Base-by-base conservation (phyloP, 2,797 vertebrate species). In the Pangasius mekongensis region DNA sequence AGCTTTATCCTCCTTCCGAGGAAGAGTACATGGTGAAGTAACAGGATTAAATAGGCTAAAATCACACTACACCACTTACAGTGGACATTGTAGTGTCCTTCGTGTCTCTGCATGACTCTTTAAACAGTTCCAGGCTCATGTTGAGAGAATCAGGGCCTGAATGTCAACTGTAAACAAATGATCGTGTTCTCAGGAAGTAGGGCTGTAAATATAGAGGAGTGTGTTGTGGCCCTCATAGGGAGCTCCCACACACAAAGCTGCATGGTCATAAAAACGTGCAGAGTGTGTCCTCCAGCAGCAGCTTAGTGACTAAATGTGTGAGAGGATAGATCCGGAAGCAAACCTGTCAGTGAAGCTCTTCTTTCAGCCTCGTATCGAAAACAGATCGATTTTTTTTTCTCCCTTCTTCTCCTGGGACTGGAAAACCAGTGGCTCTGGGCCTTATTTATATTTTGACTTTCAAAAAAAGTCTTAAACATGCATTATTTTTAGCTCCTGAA, bases 361-460 rank as follows among this genome's bases (percentile, higher is more conserved):
- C 81, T 87, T 89, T 81, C 66, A 86, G 77, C 83, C 84, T 89
- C 47, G 16, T 78, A 71, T 90, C 76, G 89, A 82, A 91, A 92
- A 88, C 86, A 78, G 87, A 91, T 91, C 84, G 64, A 91, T 90
- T 87, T 83, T 84, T 90, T 87, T 83, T 84, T 86, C 64, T 36
- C 81, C 67, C 56, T 24, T 84, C 81, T 11, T 86, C 90, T 83
- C 24, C 10, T 18, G 81, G 89, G 84, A 83, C 76, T 56, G 47
- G 56, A 66, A 89, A 67, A 86, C 85, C n/a, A 39, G 33, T 81
- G 27, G 47, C 56, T 67, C 43, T 73, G 39, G 73, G 86, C 87
- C 78, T 91, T 91, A 91, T 92, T 91, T 90, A 88, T 91, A 85
- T 90, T 90, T 77, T 71, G 80, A 82, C 88, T 90, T 90, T 88